These are phyloP conservation scores for Paratrypauchen microcephalus DNA, from an alignment of 2,797 vertebrate genomes.

Conservation along the genomic window DNA sequence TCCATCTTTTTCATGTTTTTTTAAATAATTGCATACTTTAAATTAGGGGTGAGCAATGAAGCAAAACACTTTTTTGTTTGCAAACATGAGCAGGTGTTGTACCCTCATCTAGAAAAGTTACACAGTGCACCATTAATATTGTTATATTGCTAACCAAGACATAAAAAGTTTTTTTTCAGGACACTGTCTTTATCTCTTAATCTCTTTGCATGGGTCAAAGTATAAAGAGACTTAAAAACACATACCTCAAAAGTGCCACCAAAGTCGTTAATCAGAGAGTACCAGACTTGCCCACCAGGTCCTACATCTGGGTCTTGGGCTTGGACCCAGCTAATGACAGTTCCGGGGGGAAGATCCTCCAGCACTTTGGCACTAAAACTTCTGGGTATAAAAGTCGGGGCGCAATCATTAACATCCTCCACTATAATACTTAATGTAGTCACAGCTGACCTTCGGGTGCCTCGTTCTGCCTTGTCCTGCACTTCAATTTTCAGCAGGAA, in stretches of 20 bases:
- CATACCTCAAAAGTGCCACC: conserved; percentile 86
- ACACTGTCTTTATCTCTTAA: not conserved
- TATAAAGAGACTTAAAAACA: not conserved
- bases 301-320: conserved; percentile 89
- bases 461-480: conserved; percentile 86
- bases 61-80: no score
- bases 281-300: conserved; percentile 86
- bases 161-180: no score
- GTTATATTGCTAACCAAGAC: not conserved
- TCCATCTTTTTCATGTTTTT: no score
- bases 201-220: not conserved
- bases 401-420: conserved; percentile 93
- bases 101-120: not conserved
- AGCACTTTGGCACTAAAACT: conserved; percentile 86
- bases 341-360: conserved; percentile 90
- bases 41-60: not conserved
- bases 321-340: conserved; percentile 90
- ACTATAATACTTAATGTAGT: conserved; percentile 85
- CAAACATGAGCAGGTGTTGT: no score
- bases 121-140: not conserved
- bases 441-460: conserved; percentile 83
- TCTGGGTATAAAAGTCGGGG: conserved; percentile 88
- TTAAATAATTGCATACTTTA: not conserved
- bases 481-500: conserved; percentile 88
- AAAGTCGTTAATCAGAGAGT: conserved; percentile 85